Evolutionary conservation across 2,113 vertebrate genomes (phyloP), one percentile per base, ranked within the genome.

Genomic region (Rafetus swinhoei): DNA sequence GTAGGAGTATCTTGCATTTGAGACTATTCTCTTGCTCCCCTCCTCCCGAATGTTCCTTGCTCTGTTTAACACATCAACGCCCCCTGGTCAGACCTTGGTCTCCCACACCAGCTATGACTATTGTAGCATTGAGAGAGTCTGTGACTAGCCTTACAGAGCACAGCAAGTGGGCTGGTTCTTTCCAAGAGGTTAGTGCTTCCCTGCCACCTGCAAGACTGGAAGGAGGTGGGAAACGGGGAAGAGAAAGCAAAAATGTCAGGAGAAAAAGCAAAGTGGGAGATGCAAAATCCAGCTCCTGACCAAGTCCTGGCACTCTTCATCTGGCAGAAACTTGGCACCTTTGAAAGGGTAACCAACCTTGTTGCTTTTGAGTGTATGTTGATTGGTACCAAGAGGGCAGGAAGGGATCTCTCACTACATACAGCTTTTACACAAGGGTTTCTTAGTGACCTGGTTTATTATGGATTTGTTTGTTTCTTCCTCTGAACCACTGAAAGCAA

Each of bases 1-100:
- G 84, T 55, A 94, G 91, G 79, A 96, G 88, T 85, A 95, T 95
- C 90, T 85, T 60, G 86, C 83, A 1, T 94, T 85, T 93, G 95
- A 92, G 93, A 96, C 76, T 92, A 14, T 81, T 69, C 55, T 92
- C 86, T 87, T 94, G 22, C 22, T 45, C 22, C 21, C 19, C n/a
- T 74, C 45, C 45, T 45, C 45, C 10, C 10, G 21, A 76, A 45
- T 21, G 29, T 79, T 95, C 91, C 95, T 87, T 94, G 79, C 72
- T 69, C 62, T 24, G 35, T 76, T 45, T 96, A 94, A 97, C 3
- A 79, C 81, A 95, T 93, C 90, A 95, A 83, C 81, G 81, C 81
- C 74, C 50, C 25, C 21, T 6, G 1, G 59, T 59, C 56, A 91
- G 82, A 74, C 18, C 4, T 88, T 74, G 54, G 29, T 39, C 59